Conservation (phyloP, 2,113 vertebrate genomes). For the Herpetotheres cachinnans region DNA sequence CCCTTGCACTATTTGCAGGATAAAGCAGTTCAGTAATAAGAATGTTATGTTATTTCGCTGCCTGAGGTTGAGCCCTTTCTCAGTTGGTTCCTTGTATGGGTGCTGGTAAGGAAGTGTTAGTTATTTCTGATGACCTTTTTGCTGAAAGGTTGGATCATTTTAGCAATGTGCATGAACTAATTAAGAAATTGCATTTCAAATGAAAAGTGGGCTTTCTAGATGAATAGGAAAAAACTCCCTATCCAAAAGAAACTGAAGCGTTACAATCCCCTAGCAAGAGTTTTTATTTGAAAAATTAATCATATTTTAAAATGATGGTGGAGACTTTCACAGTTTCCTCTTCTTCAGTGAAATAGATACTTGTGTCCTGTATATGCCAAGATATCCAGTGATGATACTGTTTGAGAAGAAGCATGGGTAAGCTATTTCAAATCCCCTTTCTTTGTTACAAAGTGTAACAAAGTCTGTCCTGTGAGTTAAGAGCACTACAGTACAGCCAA, state of each 20-base stretch:
- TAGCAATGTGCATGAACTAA: neutral
- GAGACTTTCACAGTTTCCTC: neutral
- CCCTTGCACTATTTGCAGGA: neutral
- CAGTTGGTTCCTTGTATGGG: neutral
- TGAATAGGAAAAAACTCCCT: neutral
- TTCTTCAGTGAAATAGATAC: neutral
- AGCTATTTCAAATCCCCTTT: neutral
- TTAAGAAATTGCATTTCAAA: neutral
- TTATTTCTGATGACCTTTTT: neutral
- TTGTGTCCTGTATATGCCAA: accelerated
- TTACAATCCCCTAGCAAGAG: neutral
- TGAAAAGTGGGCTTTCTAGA: neutral
- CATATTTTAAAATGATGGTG: accelerated
- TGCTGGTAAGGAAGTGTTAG: neutral
- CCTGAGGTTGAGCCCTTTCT: neutral
- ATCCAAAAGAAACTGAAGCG: neutral
- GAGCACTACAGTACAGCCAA: neutral
- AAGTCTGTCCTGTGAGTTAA: neutral
- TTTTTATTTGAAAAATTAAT: neutral
- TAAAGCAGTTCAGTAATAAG: neutral
- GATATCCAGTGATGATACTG: neutral
- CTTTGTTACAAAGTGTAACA: neutral
- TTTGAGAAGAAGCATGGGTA: neutral
- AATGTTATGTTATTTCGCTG: neutral
- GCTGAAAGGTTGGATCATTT: neutral